Evolutionary conservation across 2,888 invertebrate species (phyloP), one percentile per base, ranked within the genome.

Genomic region (Serrognathus titanus): DNA sequence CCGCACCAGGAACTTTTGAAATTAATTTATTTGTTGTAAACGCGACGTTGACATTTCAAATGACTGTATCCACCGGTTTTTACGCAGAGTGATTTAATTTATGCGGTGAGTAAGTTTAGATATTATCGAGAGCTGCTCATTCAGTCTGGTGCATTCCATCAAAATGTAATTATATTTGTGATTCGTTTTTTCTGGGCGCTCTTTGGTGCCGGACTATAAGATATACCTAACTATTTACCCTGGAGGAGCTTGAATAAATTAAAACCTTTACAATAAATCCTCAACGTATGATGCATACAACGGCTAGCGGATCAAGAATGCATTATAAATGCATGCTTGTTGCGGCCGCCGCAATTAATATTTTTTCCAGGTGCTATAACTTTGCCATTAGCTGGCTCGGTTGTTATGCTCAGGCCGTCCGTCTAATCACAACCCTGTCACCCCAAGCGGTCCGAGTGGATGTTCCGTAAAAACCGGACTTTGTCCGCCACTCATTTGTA

Each of bases 261-360:
- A 75, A 75, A 76, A 74, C 73, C 71, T 69, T 68, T 66, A 75
- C 74, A 73, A 76, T 76, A 75, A 76, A 76, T 75, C 74, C 72
- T 75, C 70, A 70, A 71, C 72, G 69, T 64, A 66, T 72, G 72
- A 75, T 73, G 73, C 69, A 67, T 68, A 69, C 70, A 67, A 67
- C 64, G 64, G 64, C 65, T 62, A 64, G 63, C 58, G 60, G 64
- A 69, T 71, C 73, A 70, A 70, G 73, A 72, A 73, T 73, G 72
- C 70, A 74, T 75, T 73, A 73, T 72, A 69, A 68, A 69, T 71
- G 73, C 67, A 68, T 63, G 66, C 63, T 65, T 65, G 69, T 68
- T 68, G 66, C 66, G 68, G 66, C 64, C 64, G 70, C 66, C 66
- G 70, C 71, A 71, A 71, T 71, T 71, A 71, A 71, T 71, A 71